Evolutionary conservation across 2,113 vertebrate genomes (phyloP).

Genomic region (Sardina pilchardus): DNA sequence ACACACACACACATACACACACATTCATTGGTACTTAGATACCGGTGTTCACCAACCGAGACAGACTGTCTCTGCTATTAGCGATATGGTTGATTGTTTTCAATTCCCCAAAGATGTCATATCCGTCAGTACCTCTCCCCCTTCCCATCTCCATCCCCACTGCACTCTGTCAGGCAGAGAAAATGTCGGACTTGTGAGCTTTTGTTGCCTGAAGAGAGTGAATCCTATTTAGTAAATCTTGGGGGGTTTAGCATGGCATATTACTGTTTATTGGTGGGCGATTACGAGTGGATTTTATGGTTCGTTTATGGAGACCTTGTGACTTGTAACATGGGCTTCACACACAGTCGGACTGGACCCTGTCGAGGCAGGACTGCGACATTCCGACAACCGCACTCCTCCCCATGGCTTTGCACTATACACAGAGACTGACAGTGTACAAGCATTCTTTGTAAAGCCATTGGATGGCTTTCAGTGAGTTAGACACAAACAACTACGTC

Average conservation of each 20-base stretch:
- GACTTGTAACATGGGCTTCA: constrained; percentile 15
- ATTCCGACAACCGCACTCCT: not conserved
- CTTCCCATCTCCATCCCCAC: not conserved
- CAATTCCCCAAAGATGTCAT: constrained; percentile 8
- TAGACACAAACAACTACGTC: not conserved
- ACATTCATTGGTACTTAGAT: not conserved
- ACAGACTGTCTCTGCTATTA: not conserved
- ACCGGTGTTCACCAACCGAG: not conserved
- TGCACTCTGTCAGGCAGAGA: not conserved
- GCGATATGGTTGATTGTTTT: constrained; percentile 9
- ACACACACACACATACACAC: not conserved
- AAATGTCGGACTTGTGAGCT: not conserved
- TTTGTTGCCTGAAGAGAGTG: not conserved
- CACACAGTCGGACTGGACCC: not conserved
- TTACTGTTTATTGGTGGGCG: constrained; percentile 8
- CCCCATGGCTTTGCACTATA: not conserved
- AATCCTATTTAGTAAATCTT: constrained; percentile 6
- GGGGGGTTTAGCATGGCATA: not conserved
- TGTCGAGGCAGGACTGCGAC: not conserved
- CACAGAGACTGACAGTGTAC: not conserved
- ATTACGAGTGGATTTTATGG: constrained; percentile 12
- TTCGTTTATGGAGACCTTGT: constrained; percentile 8
- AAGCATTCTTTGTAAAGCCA: not conserved
- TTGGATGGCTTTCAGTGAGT: not conserved
- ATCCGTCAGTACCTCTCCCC: not conserved